These are phyloP conservation scores for Falco biarmicus DNA, from an alignment of 2,797 vertebrate species.

Conservation along the genomic window DNA sequence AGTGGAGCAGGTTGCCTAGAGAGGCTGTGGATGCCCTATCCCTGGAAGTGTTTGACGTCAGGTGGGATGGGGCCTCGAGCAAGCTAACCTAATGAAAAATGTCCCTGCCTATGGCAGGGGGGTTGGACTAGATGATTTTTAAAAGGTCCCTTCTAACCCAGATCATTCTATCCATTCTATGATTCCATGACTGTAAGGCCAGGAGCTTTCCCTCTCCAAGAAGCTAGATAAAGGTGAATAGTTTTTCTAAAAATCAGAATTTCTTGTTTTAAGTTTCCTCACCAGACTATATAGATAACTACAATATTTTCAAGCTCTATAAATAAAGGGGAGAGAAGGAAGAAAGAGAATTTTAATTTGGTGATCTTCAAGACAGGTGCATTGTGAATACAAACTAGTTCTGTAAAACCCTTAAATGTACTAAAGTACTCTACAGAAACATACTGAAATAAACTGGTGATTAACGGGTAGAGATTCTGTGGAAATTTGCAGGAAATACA, in stretches of 20 bases:
- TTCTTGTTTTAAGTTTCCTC: neutral
- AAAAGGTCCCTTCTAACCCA: too few species aligned
- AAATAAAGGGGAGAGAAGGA: neutral
- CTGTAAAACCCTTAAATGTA: neutral
- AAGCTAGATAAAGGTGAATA: neutral
- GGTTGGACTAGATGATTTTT: too few species aligned
- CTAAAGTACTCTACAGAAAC: neutral
- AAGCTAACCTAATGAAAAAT: too few species aligned
- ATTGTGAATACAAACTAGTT: neutral
- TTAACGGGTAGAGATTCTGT: neutral
- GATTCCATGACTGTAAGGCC: neutral
- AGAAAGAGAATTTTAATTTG: neutral
- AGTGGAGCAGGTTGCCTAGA: too few species aligned
- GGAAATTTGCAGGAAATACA: neutral
- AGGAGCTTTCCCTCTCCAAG: neutral
- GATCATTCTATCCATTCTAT: too few species aligned
- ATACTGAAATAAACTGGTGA: neutral
- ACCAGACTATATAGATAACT: neutral
- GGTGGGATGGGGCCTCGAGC: too few species aligned
- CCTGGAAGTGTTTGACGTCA: neutral
- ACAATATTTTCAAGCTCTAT: neutral
- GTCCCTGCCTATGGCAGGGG: too few species aligned
- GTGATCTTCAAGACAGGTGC: neutral
- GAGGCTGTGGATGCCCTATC: neutral
- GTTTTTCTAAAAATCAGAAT: neutral